Conservation (phyloP, 2,113 vertebrate species). For the Atherinomorus stipes region DNA sequence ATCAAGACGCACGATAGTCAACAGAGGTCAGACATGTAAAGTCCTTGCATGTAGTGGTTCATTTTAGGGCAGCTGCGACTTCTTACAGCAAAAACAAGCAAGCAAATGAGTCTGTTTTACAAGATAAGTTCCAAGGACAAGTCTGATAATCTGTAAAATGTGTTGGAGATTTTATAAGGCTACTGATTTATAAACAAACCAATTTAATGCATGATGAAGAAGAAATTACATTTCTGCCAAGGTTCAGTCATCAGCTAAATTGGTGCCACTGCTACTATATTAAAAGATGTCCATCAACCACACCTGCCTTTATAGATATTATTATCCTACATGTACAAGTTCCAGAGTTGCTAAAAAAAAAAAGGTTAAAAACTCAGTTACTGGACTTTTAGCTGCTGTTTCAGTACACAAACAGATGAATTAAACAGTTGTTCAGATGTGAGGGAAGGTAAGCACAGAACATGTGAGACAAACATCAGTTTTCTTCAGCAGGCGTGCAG, state of each 20-base stretch:
- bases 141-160: neutral
- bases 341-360: neutral
- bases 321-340: neutral
- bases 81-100: neutral
- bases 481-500: constrained; percentile 30
- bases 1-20: neutral
- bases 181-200: neutral
- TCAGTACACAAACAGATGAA: neutral
- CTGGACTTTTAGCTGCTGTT: neutral
- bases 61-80: neutral
- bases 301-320: constrained; percentile 2
- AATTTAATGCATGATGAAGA: neutral
- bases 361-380: neutral
- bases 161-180: constrained; percentile 5
- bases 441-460: constrained; percentile 12
- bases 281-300: constrained; percentile 5
- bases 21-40: constrained; percentile 16
- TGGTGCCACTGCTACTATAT: neutral
- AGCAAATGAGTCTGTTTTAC: neutral
- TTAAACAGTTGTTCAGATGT: constrained; percentile 5
- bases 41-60: neutral
- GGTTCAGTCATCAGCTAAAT: constrained; percentile 10
- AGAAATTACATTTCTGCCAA: neutral
- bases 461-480: constrained; percentile 35
- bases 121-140: neutral